Conservation (phyloP, 2,888 invertebrate genomes). For the Lampropteryx suffumata region DNA sequence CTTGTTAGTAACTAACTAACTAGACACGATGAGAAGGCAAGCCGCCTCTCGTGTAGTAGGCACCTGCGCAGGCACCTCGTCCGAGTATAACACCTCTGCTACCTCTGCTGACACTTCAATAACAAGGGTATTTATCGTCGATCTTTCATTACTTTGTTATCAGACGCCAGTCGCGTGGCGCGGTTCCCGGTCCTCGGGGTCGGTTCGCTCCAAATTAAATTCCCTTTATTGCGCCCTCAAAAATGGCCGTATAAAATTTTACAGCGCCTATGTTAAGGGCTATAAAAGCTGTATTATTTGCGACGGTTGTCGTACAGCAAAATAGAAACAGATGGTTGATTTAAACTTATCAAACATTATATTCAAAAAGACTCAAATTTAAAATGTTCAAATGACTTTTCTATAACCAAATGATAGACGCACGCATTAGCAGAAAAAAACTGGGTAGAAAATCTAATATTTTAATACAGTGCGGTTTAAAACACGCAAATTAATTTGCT, state of each 20-base stretch:
- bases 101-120: constrained; percentile 10
- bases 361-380: too few species aligned
- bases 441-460: too few species aligned
- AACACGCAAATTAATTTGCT: too few species aligned
- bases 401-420: too few species aligned
- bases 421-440: too few species aligned
- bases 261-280: constrained; percentile 34
- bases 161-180: constrained; percentile 7
- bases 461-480: too few species aligned
- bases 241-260: constrained; percentile 42
- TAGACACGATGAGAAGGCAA: too few species aligned
- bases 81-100: neutral
- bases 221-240: constrained; percentile 36
- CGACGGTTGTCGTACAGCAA: constrained; percentile 3
- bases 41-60: too few species aligned
- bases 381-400: neutral
- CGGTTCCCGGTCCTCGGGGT: constrained; percentile 7
- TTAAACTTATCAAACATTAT: too few species aligned
- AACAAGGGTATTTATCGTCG: constrained; percentile 18
- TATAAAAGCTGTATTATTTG: constrained; percentile 32
- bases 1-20: too few species aligned
- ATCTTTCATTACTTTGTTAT: constrained; percentile 19
- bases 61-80: neutral
- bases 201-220: constrained; percentile 29
- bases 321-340: neutral